phyloP scores from a whole-genome alignment of 2,888 invertebrate genomes.

The Sinelater perroti region DNA sequence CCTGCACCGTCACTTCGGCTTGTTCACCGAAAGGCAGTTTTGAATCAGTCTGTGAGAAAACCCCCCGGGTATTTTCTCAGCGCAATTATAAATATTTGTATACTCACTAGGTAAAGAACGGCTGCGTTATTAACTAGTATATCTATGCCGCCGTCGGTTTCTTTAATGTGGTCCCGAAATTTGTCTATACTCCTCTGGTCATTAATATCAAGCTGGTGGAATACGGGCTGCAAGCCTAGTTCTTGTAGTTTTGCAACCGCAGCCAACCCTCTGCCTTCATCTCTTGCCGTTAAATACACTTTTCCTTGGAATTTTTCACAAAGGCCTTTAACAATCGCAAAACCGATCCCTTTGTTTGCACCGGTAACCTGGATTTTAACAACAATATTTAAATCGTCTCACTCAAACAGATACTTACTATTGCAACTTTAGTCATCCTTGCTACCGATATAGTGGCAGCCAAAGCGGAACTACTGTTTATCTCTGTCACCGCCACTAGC shows the following conservation, averaged over 20 bases:
- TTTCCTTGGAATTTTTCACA: constrained; percentile 72
- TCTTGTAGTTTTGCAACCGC: constrained; percentile 69
- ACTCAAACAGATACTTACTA: neutral
- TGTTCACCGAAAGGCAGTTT: constrained; percentile 72
- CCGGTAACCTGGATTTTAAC: constrained; percentile 76
- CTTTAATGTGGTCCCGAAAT: constrained; percentile 68
- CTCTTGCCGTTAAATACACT: constrained; percentile 76
- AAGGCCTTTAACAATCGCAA: constrained; percentile 71
- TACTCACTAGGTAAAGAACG: constrained; percentile 21
- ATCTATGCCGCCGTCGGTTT: constrained; percentile 73
- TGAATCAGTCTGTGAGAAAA: constrained; percentile 60
- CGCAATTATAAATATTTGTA: no score
- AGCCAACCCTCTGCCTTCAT: constrained; percentile 64
- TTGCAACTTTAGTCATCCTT: constrained; percentile 12
- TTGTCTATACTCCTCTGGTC: constrained; percentile 66
- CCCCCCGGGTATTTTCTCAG: no score
- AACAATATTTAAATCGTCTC: neutral
- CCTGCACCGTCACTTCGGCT: constrained; percentile 73
- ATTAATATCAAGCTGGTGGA: constrained; percentile 76
- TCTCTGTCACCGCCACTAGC: no score
- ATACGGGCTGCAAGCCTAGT: constrained; percentile 65
- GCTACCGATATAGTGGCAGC: no score
- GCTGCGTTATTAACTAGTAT: constrained; percentile 67
- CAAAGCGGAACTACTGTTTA: no score
- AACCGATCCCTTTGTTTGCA: constrained; percentile 76